phyloP scores from a whole-genome alignment of 2,888 invertebrate species.

The Drosophila kambysellisi region DNA sequence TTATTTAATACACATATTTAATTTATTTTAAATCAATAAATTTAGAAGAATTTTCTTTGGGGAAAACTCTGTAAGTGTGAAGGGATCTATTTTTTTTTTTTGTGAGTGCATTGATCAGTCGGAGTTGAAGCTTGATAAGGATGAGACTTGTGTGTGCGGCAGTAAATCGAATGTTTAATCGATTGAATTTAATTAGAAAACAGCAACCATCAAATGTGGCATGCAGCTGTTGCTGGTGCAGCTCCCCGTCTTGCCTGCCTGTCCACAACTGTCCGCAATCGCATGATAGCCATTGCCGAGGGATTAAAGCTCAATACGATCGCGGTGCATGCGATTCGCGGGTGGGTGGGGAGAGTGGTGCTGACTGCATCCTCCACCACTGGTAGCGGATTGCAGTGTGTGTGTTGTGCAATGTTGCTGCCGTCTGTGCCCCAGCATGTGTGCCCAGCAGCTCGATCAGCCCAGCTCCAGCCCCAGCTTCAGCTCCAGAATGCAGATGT shows the following conservation, averaged over 20 bases:
- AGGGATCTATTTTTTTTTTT: background rate
- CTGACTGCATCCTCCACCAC: constrained; percentile 3
- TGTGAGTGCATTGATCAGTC: background rate
- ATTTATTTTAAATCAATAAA: background rate
- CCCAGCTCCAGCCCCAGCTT: background rate
- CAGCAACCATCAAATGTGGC: constrained; percentile 63
- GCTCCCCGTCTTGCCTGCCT: constrained; percentile 42
- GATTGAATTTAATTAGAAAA: constrained; percentile 83
- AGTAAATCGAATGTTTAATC: constrained; percentile 83
- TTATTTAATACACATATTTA: background rate
- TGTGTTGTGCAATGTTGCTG: constrained; percentile 73
- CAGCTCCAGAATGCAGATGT: constrained; percentile 26
- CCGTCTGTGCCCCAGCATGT: constrained; percentile 63
- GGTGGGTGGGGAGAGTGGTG: constrained; percentile 23
- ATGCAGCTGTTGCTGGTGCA: constrained; percentile 36
- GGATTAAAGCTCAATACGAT: constrained; percentile 71
- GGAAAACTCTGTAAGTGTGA: background rate
- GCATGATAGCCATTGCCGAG: constrained; percentile 60
- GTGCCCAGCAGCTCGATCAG: constrained; percentile 27
- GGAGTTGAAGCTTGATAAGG: constrained; percentile 2
- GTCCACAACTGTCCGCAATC: constrained; percentile 45
- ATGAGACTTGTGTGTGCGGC: constrained; percentile 54
- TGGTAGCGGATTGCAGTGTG: constrained; percentile 37
- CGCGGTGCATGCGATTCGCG: constrained; percentile 67
- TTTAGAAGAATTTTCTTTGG: background rate